These are phyloP conservation scores for Octopus bimaculoides DNA, from an alignment of 1,140 invertebrate species.

Conservation along the genomic window DNA sequence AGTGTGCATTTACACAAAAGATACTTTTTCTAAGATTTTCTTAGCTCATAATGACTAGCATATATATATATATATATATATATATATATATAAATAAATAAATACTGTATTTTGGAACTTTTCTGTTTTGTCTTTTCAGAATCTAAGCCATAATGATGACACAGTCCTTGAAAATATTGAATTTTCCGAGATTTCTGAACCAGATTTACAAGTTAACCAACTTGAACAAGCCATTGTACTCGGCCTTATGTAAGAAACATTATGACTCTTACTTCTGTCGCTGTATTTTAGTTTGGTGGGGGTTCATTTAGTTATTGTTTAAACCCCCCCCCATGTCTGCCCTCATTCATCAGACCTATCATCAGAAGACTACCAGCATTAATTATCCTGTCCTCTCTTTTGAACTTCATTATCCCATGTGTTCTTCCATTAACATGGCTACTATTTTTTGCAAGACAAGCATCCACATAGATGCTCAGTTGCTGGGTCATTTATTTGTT, in stretches of 20 bases:
- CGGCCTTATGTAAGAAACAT: constrained; percentile 65
- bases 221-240: constrained; percentile 79
- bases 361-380: background rate
- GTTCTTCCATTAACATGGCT: too few species aligned
- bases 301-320: background rate
- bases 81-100: too few species aligned
- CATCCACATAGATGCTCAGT: too few species aligned
- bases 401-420: too few species aligned
- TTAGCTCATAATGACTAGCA: too few species aligned
- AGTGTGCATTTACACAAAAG: too few species aligned
- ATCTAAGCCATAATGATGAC: constrained; percentile 73
- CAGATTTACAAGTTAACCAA: constrained; percentile 64
- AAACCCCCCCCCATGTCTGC: background rate
- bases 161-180: constrained; percentile 74
- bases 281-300: background rate
- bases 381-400: too few species aligned
- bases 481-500: too few species aligned
- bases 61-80: too few species aligned
- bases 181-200: constrained; percentile 66
- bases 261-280: background rate
- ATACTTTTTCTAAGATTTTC: too few species aligned
- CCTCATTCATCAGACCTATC: background rate
- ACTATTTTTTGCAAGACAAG: too few species aligned
- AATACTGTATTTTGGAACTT: background rate
- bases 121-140: constrained; percentile 26